Conservation (phyloP, 2,113 vertebrate species). For the Crotalus viridis region DNA sequence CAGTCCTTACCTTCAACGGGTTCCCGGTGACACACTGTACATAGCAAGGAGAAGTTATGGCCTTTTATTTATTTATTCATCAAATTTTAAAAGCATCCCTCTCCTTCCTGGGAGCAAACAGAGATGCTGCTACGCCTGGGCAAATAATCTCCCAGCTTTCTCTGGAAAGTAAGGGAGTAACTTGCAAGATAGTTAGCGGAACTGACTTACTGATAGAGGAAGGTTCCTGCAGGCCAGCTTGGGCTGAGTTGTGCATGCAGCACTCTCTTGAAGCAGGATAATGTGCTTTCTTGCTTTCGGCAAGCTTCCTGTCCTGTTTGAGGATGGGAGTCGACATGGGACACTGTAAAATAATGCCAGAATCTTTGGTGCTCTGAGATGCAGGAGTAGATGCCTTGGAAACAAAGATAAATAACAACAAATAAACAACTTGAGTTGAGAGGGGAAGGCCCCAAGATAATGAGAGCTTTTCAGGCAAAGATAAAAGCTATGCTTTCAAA, state of each 20-base stretch:
- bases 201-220: conserved; percentile 57
- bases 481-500: background rate
- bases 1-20: background rate
- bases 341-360: conserved; percentile 77
- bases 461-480: background rate
- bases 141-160: too few species aligned
- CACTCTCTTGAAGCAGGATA: conserved; percentile 57
- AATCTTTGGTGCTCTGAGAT: conserved; percentile 84
- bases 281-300: conserved; percentile 45
- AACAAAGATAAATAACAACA: background rate
- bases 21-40: background rate
- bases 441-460: background rate
- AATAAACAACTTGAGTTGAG: rapidly evolving
- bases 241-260: conserved; percentile 75
- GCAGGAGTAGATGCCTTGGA: conserved; percentile 76
- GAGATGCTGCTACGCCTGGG: background rate
- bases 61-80: background rate
- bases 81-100: background rate
- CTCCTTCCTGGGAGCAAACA: too few species aligned
- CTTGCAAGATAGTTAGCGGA: background rate
- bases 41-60: background rate
- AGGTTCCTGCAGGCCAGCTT: conserved; percentile 41
- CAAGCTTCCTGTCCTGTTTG: conserved; percentile 37
- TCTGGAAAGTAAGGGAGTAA: background rate
- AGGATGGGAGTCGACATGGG: conserved; percentile 63